A percentile compares a stretch with the other conserved stretches of the same genome.
phyloP scores from a whole-genome alignment of 1,140 invertebrate genomes.

The Bombus picipes region DNA sequence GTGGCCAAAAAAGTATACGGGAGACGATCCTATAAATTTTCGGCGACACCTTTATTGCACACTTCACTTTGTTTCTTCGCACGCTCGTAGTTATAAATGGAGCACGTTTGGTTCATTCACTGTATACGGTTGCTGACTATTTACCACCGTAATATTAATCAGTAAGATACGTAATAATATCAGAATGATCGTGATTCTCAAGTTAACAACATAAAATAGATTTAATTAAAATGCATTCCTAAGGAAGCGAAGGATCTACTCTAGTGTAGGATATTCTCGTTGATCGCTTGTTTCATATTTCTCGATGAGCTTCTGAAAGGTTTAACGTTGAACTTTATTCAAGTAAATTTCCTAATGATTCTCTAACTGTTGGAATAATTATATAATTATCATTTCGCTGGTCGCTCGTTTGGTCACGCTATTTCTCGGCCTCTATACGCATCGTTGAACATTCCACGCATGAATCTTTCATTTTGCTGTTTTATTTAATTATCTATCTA shows the following conservation, averaged over 20 bases:
- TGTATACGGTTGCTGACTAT: background rate
- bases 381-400: slow-evolving; percentile 14
- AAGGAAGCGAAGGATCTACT: background rate
- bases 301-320: background rate
- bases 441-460: background rate
- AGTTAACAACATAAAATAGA: too few species aligned
- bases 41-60: slow-evolving; percentile 19
- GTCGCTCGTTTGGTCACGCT: background rate
- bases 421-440: background rate
- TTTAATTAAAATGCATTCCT: background rate
- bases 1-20: background rate
- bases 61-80: background rate
- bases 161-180: too few species aligned
- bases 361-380: slow-evolving; percentile 3
- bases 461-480: slow-evolving; percentile 8
- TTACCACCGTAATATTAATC: background rate
- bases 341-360: slow-evolving; percentile 1
- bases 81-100: background rate
- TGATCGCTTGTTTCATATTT: background rate
- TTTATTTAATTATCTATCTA: background rate
- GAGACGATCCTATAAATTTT: slow-evolving; percentile 21
- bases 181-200: background rate
- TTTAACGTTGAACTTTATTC: background rate
- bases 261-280: background rate
- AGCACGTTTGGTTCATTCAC: background rate